These are phyloP conservation scores for Actinostola sp. DNA, from an alignment of 92 coral and sea anemone species.

Conservation along the genomic window DNA sequence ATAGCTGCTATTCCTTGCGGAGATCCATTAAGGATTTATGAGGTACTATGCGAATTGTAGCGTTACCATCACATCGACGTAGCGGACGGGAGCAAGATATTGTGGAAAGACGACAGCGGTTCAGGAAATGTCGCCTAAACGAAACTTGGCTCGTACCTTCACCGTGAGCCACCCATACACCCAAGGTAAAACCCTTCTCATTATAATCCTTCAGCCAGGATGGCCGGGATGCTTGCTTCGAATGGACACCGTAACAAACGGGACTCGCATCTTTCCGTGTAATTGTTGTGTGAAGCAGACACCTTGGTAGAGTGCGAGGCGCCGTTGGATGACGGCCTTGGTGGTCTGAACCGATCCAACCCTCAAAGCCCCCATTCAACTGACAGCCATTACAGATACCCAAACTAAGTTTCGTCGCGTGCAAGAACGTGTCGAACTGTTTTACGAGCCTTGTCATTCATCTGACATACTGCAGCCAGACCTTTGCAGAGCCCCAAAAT, in stretches of 20 bases:
- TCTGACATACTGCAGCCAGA: conserved; percentile 96
- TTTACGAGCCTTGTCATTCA: conserved; percentile 74
- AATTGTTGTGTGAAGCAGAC: conserved; percentile 96
- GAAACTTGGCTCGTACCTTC: conserved; percentile 85
- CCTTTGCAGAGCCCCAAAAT: conserved; percentile 96
- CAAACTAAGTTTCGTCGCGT: conserved; percentile 88
- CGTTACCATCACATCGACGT: conserved; percentile 82
- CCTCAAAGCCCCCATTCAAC: conserved; percentile 89
- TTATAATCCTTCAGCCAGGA: conserved; percentile 89
- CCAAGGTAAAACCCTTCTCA: conserved; percentile 92
- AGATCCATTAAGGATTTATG: conserved; percentile 94
- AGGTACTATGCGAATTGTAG: conserved; percentile 94
- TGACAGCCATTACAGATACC: conserved; percentile 99
- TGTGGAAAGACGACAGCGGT: conserved; percentile 61
- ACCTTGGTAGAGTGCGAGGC: conserved; percentile 61
- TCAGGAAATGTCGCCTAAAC: conserved; percentile 59
- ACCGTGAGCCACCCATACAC: conserved; percentile 98
- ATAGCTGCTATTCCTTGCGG: conserved; percentile 95
- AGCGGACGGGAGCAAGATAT: conserved; percentile 83
- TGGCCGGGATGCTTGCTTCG: conserved; percentile 85
- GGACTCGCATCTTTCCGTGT: conserved; percentile 90
- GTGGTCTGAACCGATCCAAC: conserved; percentile 85
- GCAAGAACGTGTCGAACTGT: conserved; percentile 79
- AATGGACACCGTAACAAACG: conserved; percentile 91
- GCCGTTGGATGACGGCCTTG: not conserved